phyloP scores from a whole-genome alignment of 1,140 invertebrate species.

The Orchesella cincta region DNA sequence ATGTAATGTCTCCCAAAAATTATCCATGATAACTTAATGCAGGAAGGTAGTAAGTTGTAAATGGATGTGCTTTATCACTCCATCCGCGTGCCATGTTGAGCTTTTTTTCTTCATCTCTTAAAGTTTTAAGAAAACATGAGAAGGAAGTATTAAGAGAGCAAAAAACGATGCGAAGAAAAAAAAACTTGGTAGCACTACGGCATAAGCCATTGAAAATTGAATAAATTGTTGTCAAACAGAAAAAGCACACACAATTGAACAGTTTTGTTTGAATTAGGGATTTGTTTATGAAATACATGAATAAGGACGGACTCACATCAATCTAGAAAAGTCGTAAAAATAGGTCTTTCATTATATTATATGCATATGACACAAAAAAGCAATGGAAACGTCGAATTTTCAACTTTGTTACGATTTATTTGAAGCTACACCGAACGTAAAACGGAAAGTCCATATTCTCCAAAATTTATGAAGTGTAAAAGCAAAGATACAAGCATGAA shows the following conservation, averaged over 20 bases:
- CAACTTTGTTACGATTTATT: no score
- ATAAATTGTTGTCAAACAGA: background rate
- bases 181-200: background rate
- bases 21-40: no score
- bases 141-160: background rate
- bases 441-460: no score
- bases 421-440: no score
- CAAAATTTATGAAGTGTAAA: background rate
- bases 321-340: no score
- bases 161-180: background rate
- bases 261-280: slow-evolving; percentile 2
- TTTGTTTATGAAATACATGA: slow-evolving; percentile 1
- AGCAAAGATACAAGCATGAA: background rate
- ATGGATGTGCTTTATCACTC: no score
- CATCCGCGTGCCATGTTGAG: background rate
- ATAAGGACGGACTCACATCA: no score
- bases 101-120: background rate
- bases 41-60: no score
- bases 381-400: no score
- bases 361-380: no score
- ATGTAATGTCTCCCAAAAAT: no score
- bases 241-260: background rate
- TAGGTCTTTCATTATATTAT: no score
- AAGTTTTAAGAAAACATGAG: background rate
- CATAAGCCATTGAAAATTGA: background rate